These are phyloP conservation scores for Cyphomyrmex costatus DNA, from an alignment of 1,140 invertebrate genomes.

Conservation along the genomic window DNA sequence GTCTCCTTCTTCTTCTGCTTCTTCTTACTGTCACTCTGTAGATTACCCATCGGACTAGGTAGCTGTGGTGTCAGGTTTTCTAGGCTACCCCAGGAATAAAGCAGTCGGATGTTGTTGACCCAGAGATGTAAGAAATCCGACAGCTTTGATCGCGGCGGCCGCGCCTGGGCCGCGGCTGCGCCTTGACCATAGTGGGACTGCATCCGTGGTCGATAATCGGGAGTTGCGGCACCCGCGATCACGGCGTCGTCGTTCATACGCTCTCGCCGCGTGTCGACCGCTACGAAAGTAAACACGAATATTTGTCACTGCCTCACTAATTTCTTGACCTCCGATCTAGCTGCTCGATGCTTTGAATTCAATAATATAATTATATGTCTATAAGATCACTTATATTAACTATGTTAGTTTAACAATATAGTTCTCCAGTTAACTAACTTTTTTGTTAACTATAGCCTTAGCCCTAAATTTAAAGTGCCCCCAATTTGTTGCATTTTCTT, in stretches of 20 bases:
- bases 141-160: slow-evolving; percentile 73
- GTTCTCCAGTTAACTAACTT: background rate
- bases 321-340: background rate
- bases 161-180: slow-evolving; percentile 79
- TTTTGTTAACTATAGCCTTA: background rate
- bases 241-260: slow-evolving; percentile 7
- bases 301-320: background rate
- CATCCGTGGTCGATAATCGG: slow-evolving; percentile 73
- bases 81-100: slow-evolving; percentile 58
- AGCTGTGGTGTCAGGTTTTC: background rate
- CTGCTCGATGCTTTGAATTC: background rate
- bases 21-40: slow-evolving; percentile 82
- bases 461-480: too few species aligned
- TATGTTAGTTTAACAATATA: background rate
- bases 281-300: slow-evolving; percentile 33
- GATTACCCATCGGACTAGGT: slow-evolving; percentile 81
- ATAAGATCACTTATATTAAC: background rate
- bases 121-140: slow-evolving; percentile 77
- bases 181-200: slow-evolving; percentile 65
- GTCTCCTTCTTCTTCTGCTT: slow-evolving; percentile 75
- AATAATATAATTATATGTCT: background rate
- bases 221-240: slow-evolving; percentile 19
- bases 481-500: too few species aligned
- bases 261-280: background rate
- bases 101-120: slow-evolving; percentile 70